These are phyloP conservation scores for Rhynchomys soricoides DNA, from an alignment of 2,113 vertebrate genomes.

Conservation along the genomic window DNA sequence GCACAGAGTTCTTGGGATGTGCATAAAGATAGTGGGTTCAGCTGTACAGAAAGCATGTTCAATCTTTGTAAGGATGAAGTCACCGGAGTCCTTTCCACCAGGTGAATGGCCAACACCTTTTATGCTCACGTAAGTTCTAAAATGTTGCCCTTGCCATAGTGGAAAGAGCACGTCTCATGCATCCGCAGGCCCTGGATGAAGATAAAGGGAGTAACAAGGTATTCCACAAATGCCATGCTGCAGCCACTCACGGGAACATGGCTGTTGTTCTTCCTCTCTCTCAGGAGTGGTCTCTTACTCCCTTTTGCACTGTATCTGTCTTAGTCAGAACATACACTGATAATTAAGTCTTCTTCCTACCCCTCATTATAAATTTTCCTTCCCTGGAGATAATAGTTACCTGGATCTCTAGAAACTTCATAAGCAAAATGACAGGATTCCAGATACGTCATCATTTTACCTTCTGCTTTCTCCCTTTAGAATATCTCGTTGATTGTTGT, in stretches of 20 bases:
- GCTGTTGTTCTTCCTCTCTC: accelerated
- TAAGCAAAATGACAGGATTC: not conserved
- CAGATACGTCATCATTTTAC: not conserved
- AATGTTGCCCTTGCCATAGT: constrained; percentile 5
- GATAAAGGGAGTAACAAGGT: not conserved
- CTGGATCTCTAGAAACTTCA: not conserved
- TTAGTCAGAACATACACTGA: not conserved
- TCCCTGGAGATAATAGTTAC: constrained; percentile 14
- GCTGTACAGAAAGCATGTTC: not conserved
- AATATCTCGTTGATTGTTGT: not conserved
- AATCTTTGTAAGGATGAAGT: not conserved
- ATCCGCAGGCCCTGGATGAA: not conserved
- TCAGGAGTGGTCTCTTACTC: not conserved
- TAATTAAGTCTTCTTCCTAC: not conserved
- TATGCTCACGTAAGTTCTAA: constrained; percentile 54
- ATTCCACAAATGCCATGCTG: not conserved
- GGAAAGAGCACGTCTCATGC: constrained; percentile 2
- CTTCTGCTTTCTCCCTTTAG: constrained; percentile 17
- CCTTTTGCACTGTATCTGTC: not conserved
- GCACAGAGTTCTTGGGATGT: not conserved
- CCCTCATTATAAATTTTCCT: not conserved
- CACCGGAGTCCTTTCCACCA: constrained; percentile 2
- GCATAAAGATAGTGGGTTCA: not conserved
- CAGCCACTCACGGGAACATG: not conserved
- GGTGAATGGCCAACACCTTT: not conserved